Evolutionary conservation across 2,797 vertebrate genomes (phyloP), one percentile per base, ranked within the genome.

Genomic region (Periparus ater): DNA sequence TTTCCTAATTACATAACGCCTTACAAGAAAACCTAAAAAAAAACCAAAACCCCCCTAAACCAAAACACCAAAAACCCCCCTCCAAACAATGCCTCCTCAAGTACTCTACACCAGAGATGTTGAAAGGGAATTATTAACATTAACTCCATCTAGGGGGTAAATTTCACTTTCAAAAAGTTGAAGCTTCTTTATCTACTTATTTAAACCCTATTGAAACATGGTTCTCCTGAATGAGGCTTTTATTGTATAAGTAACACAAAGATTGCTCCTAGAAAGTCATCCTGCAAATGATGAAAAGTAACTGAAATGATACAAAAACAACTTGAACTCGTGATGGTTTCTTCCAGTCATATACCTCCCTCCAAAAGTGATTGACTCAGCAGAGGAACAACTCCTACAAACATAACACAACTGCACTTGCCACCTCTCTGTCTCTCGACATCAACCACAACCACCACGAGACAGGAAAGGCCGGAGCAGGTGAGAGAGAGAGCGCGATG

Each of bases 401-500:
- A 73, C 6, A 25, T 5, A 44, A 55, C 18, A 66, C 44, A 80
- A 8, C 29, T 30, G 32, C 55, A 72, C 36, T 80, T 71, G 65
- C 45, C 1, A 1, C 48, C 44, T 11, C 11, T 75, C 67, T 54
- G 27, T 32, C 75, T 87, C 44, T 29, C 17, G 1, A 53, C 48
- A 42, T 19, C 58, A 29, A 26, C 38, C 48, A 61, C 60, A 36
- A 67, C 26, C 30, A n/a, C 26, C 23, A 45, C 1, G 42, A 42
- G 45, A 42, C 15, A 88, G 20, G 29, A 80, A 61, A 62, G 77
- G 6, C 1, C 12, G n/a, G 55, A 63, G 34, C 16, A 51, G 29
- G 44, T 36, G 23, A 83, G 38, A 73, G 32, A 45, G 5, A 0
- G 0, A 63, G 29, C 53, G 51, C 0, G 1, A 48, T 3, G 10